Evolutionary conservation across 2,797 vertebrate genomes (phyloP), one percentile per base, ranked within the genome.

Genomic region (Pipistrellus kuhlii): DNA sequence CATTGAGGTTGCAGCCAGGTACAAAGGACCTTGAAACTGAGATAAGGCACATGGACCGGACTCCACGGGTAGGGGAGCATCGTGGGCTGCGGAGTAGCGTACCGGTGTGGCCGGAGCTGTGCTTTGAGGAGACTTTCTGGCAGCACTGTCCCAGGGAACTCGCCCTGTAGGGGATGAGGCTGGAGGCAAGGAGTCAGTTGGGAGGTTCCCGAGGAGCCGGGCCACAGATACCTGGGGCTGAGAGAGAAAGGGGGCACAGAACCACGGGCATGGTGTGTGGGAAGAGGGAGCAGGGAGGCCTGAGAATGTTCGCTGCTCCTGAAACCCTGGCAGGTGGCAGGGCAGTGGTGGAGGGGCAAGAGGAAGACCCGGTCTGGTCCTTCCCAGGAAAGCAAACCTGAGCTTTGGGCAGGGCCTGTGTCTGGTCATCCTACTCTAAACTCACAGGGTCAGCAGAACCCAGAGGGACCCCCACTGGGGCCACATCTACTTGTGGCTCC

Each of bases 41-140:
- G 32, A 76, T n/a, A 46, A 86, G n/a, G 32, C 57, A 21, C 48
- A 17, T 8, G 21, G 71, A 18, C 35, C 23, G 44, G 27, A 84
- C 80, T 83, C n/a, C 18, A 5, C 1, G 46, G 55, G 15, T 27
- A n/a, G 21, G 17, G 62, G 75, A 18, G 17, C 38, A 25, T 0
- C 13, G 21, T 30, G 68, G 62, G 30, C 27, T 92, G 78, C 73
- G 27, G 57, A 78, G 87, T 62, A 88, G 80, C 75, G 66, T 46
- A 68, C 4, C 10, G 71, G 75, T 41, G n/a, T 8, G 27, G 62
- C 72, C 6, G 57, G n/a, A 59, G 15, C 18, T 80, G 51, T 51
- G 32, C 32, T 93, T 55, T 84, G 89, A 55, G 48, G 55, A 88
- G 27, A 72, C 25, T 85, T 88, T 81, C 88, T 82, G 84, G 51